Evolutionary conservation across 2,113 vertebrate genomes (phyloP).

Genomic region (Shinisaurus crocodilurus): DNA sequence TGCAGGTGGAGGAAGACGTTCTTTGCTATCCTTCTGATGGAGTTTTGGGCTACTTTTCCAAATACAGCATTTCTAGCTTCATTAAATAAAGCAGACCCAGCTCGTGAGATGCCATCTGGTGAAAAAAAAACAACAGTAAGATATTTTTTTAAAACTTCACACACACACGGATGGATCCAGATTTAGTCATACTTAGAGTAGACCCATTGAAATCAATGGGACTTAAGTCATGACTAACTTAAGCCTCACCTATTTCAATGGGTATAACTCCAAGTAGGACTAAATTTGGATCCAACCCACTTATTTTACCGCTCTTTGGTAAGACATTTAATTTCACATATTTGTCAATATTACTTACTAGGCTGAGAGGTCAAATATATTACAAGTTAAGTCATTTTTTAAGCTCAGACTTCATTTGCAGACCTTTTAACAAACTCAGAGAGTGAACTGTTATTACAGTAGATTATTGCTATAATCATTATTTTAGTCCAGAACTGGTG

Average conservation of each 20-base stretch:
- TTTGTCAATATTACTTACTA: constrained; percentile 19
- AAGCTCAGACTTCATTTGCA: constrained; percentile 34
- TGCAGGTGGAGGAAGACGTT: constrained; percentile 98
- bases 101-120: constrained; percentile 91
- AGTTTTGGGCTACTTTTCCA: constrained; percentile 96
- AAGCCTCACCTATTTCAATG: no score
- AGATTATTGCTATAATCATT: constrained; percentile 26
- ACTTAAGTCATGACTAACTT: no score
- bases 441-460: constrained; percentile 28
- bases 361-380: constrained; percentile 8
- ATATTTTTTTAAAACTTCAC: not conserved
- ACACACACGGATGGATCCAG: no score
- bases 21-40: constrained; percentile 94
- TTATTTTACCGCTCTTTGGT: no score
- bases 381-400: constrained; percentile 45
- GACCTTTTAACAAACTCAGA: constrained; percentile 12
- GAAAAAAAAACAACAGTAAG: constrained; percentile 44
- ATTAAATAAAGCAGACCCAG: constrained; percentile 91
- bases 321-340: not conserved
- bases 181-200: no score
- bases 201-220: no score
- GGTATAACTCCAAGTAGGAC: no score
- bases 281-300: constrained; percentile 5
- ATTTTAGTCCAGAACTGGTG: constrained; percentile 50
- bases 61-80: constrained; percentile 97